Percentiles rank a stretch among this genome's conserved stretches.
Conservation (phyloP, 2,113 vertebrate genomes). For the Syrmaticus mikado region DNA sequence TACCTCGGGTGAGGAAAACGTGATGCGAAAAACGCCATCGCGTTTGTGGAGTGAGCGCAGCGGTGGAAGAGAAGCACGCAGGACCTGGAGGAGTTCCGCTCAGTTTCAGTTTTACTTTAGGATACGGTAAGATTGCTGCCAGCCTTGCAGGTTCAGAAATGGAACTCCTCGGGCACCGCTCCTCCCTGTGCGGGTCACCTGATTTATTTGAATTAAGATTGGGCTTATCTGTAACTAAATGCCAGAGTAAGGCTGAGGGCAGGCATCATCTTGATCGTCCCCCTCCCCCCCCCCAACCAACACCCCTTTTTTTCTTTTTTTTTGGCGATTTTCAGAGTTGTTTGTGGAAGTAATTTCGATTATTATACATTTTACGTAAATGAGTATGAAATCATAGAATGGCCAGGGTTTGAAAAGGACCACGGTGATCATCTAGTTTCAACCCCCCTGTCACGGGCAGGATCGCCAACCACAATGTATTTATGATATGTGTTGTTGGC, state of each 20-base stretch:
- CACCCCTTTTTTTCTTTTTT: too few species aligned
- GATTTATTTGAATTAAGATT: background rate
- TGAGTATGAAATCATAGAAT: background rate
- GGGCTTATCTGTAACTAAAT: background rate
- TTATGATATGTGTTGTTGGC: background rate
- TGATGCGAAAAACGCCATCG: accelerated
- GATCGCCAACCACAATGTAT: background rate
- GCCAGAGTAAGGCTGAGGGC: accelerated
- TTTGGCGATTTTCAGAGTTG: background rate
- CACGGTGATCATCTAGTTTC: too few species aligned
- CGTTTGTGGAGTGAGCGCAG: accelerated
- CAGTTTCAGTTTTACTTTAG: background rate
- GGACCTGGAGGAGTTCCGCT: background rate
- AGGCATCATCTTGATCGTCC: background rate
- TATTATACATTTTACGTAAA: background rate
- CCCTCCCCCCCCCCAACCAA: background rate
- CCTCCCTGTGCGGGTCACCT: accelerated
- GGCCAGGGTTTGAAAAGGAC: too few species aligned
- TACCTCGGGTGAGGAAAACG: background rate
- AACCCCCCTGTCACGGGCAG: too few species aligned
- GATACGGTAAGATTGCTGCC: background rate
- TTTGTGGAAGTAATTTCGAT: background rate
- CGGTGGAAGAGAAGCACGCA: accelerated
- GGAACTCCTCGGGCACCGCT: background rate
- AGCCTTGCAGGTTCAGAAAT: background rate